Base-by-base conservation (phyloP, 1,140 invertebrate genomes). In the Odontomachus brunneus region DNA sequence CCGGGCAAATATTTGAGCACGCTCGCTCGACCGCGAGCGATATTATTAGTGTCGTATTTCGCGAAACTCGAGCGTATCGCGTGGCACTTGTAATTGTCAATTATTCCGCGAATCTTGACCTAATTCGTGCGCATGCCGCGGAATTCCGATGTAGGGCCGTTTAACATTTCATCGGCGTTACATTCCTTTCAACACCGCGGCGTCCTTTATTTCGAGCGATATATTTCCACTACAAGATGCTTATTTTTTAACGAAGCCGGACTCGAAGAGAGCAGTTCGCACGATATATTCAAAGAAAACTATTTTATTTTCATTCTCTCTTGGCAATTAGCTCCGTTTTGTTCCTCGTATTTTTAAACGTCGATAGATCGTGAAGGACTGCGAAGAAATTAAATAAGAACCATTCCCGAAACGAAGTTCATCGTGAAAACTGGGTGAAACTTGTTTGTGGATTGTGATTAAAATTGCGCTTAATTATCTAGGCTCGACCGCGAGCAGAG, bases 1-100 rank as follows among this genome's bases (percentile, higher is more conserved):
- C 86, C 71, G 44, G 57, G 84, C 80, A 89, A 89, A 89, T 89
- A 88, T 89, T 89, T 88, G 87, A 4, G 67, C 80, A 59, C 51
- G 84, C 49, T 55, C 22, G 73, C 44, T 63, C 17, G 26, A 11
- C 26, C 15, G 26, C 19, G 9, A 5, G 44, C 49, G 48, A 69
- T 67, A 55, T 55, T 49, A 44, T 78, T 55, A 69, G 75, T 55
- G 51, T 24, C 29, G 29, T 53, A 78, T 67, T 22, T 17, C 44
- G 44, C 29, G 17, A 53, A 44, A 78, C 38, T 67, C 26, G 11
- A 55, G 69, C 22, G 49, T 51, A 65, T 26, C 17, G 14, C 26
- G n/a, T 66, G 65, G 29, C 60, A n/a, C 33, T 44, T 11, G 24
- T 24, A 59, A 63, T 65, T 75, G 24, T 62, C 49, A 15, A 74